These are phyloP conservation scores for Eudemis profundana DNA, from an alignment of 2,888 invertebrate genomes.

Conservation along the genomic window DNA sequence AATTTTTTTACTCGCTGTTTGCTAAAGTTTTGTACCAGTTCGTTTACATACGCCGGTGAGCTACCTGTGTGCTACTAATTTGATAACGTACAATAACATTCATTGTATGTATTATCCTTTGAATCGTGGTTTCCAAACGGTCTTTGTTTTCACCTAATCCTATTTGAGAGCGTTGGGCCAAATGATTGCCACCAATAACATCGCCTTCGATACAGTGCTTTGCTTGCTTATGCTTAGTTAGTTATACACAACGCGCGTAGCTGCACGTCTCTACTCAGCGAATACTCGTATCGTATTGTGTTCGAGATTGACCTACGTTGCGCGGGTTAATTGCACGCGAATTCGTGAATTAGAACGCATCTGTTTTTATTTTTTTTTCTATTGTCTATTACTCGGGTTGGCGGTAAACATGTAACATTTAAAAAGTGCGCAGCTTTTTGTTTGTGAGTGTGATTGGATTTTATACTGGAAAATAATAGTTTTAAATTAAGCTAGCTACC, in stretches of 20 bases:
- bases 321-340: conserved; percentile 24
- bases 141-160: conserved; percentile 26
- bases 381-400: neutral
- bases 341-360: conserved; percentile 22
- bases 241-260: conserved; percentile 26
- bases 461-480: conserved; percentile 6
- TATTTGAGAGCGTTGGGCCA: conserved; percentile 36
- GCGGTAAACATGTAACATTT: conserved; percentile 35
- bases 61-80: neutral
- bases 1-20: neutral
- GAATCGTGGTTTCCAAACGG: conserved; percentile 15
- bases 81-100: conserved; percentile 10
- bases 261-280: conserved; percentile 22
- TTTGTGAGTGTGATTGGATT: conserved; percentile 10
- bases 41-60: neutral
- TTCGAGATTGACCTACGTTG: conserved; percentile 31
- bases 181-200: conserved; percentile 33
- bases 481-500: neutral
- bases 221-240: conserved; percentile 20
- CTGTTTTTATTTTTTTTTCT: neutral
- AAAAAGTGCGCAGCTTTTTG: conserved; percentile 13
- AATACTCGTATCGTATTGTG: conserved; percentile 12
- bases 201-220: conserved; percentile 21
- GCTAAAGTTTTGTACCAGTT: neutral
- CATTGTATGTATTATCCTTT: conserved; percentile 6